These are phyloP conservation scores for Phalacrocorax brasilianus DNA, from an alignment of 2,113 vertebrate genomes.

Conservation along the genomic window DNA sequence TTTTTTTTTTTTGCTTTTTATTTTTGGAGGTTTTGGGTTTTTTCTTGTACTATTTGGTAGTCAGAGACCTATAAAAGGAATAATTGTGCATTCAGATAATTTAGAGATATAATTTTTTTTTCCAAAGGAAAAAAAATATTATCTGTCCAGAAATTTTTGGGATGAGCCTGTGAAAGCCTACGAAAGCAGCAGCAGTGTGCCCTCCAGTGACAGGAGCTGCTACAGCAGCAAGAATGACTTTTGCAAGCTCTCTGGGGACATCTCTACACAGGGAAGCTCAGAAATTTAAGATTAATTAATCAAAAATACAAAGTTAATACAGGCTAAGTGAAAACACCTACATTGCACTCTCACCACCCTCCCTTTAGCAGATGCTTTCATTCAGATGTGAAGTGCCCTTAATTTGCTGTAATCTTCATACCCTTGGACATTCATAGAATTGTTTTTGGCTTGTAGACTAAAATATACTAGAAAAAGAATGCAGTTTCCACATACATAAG, in stretches of 20 bases:
- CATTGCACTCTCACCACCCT: not conserved
- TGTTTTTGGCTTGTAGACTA: not conserved
- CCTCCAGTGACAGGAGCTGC: conserved; percentile 60
- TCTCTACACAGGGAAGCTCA: not conserved
- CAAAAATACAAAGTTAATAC: not conserved
- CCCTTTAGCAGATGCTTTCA: not conserved
- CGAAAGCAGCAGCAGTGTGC: conserved; percentile 42
- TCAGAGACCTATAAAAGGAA: not conserved
- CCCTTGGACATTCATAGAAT: not conserved
- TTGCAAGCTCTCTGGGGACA: not conserved
- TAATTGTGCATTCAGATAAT: not conserved
- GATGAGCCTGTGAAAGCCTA: not conserved
- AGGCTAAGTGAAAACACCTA: not conserved
- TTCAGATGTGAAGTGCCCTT: not conserved
- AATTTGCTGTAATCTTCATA: not conserved
- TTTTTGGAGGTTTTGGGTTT: not conserved
- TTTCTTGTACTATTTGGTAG: not conserved
- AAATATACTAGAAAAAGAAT: not conserved
- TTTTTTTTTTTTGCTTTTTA: not conserved
- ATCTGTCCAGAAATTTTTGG: not conserved
- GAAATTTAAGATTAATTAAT: not conserved
- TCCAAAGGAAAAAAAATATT: not conserved
- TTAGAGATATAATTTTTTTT: not conserved
- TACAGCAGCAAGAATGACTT: not conserved
- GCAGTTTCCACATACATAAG: not conserved